phyloP scores from a whole-genome alignment of 2,797 vertebrate species.

The Tenualosa thibaudeaui region DNA sequence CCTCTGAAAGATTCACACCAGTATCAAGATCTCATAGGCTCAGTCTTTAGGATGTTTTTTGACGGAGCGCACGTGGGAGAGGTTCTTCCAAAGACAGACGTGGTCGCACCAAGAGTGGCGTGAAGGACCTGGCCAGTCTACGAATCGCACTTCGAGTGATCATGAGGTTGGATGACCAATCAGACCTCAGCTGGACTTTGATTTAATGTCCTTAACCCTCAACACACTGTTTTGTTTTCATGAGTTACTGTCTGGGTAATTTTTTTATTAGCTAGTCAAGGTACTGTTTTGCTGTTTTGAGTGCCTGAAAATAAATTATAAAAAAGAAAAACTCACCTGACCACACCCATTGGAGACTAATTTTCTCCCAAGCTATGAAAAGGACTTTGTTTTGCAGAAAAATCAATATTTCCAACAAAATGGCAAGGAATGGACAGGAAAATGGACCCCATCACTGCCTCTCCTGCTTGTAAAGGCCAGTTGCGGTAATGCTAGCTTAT shows the following conservation, averaged over 20 bases:
- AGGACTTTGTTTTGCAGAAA: not conserved
- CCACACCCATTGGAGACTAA: not conserved
- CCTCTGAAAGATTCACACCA: constrained; percentile 51
- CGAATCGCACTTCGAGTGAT: not conserved
- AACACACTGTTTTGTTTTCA: not conserved
- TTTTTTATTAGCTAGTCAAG: not conserved
- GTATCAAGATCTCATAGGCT: constrained; percentile 21
- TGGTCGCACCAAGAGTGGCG: not conserved
- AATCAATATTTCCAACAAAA: not conserved
- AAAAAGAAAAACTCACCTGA: not conserved
- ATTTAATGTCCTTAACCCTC: not conserved
- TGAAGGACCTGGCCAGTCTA: not conserved
- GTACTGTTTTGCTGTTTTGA: constrained; percentile 15
- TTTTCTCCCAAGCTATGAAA: not conserved
- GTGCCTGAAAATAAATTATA: constrained; percentile 11
- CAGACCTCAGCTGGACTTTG: not conserved
- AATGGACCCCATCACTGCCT: constrained; percentile 3
- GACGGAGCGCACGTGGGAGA: not conserved
- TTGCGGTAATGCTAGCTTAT: not conserved
- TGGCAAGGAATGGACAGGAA: not conserved
- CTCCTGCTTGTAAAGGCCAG: constrained; percentile 28
- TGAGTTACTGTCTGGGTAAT: not conserved
- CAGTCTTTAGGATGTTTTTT: not conserved
- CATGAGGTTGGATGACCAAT: not conserved
- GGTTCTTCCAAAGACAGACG: not conserved